phyloP scores from a whole-genome alignment of 2,888 invertebrate species.

The Rhingia rostrata region DNA sequence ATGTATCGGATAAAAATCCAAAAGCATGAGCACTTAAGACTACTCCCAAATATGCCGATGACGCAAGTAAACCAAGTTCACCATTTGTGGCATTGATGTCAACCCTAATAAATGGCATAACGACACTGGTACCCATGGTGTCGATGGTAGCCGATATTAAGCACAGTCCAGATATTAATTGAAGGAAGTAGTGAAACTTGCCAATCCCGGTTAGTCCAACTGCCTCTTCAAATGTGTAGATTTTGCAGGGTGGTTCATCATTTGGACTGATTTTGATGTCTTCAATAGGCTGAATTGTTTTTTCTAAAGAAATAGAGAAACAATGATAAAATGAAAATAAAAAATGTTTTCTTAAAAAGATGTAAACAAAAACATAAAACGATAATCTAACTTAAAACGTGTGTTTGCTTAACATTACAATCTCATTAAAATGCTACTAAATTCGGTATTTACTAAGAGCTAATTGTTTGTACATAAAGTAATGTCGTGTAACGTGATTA shows the following conservation, averaged over 20 bases:
- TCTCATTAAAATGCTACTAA: neutral
- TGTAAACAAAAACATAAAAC: no score
- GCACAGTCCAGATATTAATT: conserved; percentile 85
- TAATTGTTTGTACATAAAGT: no score
- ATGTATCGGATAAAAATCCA: conserved; percentile 89
- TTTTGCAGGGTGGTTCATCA: neutral
- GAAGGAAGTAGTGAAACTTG: conserved; percentile 84
- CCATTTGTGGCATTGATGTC: conserved; percentile 84
- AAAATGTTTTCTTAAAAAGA: neutral
- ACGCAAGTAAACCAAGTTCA: conserved; percentile 85
- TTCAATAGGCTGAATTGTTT: neutral
- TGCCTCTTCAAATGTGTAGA: conserved; percentile 68
- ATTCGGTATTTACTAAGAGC: neutral
- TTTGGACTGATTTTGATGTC: neutral
- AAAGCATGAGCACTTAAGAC: conserved; percentile 89
- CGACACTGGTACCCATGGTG: conserved; percentile 85
- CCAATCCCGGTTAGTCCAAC: conserved; percentile 84
- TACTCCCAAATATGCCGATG: conserved; percentile 86
- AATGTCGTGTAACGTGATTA: no score
- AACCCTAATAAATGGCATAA: conserved; percentile 86
- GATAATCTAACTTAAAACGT: neutral
- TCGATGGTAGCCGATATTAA: conserved; percentile 86
- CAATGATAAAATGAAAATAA: no score
- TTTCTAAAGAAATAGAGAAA: neutral
- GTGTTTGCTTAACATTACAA: neutral